phyloP scores from a whole-genome alignment of 2,888 invertebrate genomes.

The Leptinotarsa juncta region DNA sequence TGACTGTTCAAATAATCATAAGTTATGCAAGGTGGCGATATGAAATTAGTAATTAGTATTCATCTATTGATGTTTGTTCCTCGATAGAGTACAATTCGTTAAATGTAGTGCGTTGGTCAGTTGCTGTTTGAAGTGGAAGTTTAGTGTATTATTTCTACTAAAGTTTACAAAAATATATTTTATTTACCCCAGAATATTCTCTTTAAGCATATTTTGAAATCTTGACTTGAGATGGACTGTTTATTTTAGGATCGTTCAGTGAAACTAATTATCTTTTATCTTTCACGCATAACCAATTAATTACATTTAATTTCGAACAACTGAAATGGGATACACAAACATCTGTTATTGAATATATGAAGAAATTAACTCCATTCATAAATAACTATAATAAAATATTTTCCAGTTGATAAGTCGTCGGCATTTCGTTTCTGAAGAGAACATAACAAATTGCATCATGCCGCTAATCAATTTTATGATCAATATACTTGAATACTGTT shows the following conservation, averaged over 20 bases:
- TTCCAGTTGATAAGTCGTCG: conserved; percentile 7
- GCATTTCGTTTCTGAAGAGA: not conserved
- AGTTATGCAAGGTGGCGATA: no score
- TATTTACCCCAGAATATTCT: no score
- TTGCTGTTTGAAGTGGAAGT: no score
- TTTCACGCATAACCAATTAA: not conserved
- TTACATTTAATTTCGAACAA: conserved; percentile 8
- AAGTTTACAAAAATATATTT: no score
- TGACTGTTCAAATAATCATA: no score
- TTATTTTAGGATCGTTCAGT: not conserved
- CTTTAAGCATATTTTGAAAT: no score
- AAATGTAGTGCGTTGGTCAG: no score
- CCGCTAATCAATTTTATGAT: not conserved
- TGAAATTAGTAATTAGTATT: no score
- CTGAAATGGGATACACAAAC: not conserved
- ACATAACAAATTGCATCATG: conserved; percentile 14
- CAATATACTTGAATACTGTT: not conserved
- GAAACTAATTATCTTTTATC: not conserved
- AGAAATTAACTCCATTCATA: conserved; percentile 7
- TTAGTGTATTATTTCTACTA: no score
- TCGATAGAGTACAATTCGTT: no score
- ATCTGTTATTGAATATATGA: conserved; percentile 13
- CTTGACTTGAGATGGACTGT: not conserved
- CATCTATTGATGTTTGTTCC: no score
- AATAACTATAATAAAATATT: conserved; percentile 1